phyloP scores from a whole-genome alignment of 2,888 invertebrate species.

The Pediacus dermestoides region DNA sequence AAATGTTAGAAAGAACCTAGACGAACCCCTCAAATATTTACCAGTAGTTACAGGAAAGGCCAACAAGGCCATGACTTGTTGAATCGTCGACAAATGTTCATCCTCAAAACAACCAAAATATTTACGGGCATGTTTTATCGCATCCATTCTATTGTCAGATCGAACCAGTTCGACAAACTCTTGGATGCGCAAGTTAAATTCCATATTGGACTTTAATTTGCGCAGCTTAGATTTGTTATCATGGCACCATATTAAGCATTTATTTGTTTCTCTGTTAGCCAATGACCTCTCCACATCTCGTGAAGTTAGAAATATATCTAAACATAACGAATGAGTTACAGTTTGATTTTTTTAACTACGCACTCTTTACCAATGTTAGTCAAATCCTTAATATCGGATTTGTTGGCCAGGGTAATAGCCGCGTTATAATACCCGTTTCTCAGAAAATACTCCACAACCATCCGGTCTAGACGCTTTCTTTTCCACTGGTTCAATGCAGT shows the following conservation, averaged over 20 bases:
- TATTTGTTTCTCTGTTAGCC: conserved; percentile 73
- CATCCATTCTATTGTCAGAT: conserved; percentile 79
- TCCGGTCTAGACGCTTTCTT: conserved; percentile 83
- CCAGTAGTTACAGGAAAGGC: conserved; percentile 86
- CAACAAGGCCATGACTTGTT: conserved; percentile 92
- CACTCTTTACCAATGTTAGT: conserved; percentile 75
- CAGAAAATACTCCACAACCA: conserved; percentile 95
- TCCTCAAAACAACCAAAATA: conserved; percentile 86
- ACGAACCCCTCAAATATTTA: conserved; percentile 35
- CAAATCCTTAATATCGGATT: conserved; percentile 76
- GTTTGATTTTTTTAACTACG: conserved; percentile 1
- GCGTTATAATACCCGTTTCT: conserved; percentile 94
- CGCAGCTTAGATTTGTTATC: conserved; percentile 94
- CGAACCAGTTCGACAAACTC: conserved; percentile 96
- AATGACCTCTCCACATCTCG: conserved; percentile 86
- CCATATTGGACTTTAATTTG: conserved; percentile 91
- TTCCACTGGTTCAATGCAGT: conserved; percentile 74
- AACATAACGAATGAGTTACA: conserved; percentile 24
- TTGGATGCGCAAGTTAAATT: conserved; percentile 88
- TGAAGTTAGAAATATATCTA: conserved; percentile 79
- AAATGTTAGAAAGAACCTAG: not conserved
- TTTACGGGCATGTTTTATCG: conserved; percentile 92
- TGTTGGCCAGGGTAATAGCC: conserved; percentile 81
- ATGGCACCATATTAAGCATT: conserved; percentile 93
- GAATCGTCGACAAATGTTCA: conserved; percentile 81